Percentiles rank a stretch among this genome's conserved stretches.
phyloP scores from a whole-genome alignment of 2,888 invertebrate species.

The Pomacea canaliculata region DNA sequence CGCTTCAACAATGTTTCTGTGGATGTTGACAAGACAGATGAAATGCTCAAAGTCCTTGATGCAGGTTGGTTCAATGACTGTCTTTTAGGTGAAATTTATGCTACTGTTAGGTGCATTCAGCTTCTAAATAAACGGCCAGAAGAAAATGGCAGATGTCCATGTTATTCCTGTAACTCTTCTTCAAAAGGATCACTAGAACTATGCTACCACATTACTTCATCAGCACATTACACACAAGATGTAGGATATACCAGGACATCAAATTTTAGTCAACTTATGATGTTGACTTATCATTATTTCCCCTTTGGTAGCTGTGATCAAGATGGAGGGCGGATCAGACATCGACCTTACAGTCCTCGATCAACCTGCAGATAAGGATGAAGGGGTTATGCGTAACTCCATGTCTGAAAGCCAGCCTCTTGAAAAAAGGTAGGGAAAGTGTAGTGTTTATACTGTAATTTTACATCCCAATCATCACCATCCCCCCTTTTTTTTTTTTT shows the following conservation, averaged over 20 bases:
- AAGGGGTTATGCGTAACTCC: conserved; percentile 26
- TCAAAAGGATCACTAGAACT: no score
- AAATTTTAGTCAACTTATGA: no score
- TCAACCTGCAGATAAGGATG: conserved; percentile 62
- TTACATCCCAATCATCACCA: no score
- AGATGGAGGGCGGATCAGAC: conserved; percentile 85
- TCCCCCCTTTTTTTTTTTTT: no score
- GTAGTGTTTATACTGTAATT: no score
- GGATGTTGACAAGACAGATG: conserved; percentile 83
- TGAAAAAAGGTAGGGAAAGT: conserved; percentile 4
- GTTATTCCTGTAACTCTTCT: background rate
- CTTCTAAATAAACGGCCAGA: no score
- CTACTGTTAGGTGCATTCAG: background rate
- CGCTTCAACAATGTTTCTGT: conserved; percentile 84
- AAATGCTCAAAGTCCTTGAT: conserved; percentile 89
- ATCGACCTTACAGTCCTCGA: conserved; percentile 90
- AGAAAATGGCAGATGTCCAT: background rate
- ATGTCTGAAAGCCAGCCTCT: conserved; percentile 26
- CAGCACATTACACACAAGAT: no score
- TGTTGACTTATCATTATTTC: no score
- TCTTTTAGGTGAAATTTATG: background rate
- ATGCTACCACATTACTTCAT: no score
- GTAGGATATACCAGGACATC: no score
- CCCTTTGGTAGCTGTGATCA: conserved; percentile 82
- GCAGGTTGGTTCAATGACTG: conserved; percentile 72